Conservation (phyloP, 2,113 vertebrate genomes). For the Lates calcarifer region DNA sequence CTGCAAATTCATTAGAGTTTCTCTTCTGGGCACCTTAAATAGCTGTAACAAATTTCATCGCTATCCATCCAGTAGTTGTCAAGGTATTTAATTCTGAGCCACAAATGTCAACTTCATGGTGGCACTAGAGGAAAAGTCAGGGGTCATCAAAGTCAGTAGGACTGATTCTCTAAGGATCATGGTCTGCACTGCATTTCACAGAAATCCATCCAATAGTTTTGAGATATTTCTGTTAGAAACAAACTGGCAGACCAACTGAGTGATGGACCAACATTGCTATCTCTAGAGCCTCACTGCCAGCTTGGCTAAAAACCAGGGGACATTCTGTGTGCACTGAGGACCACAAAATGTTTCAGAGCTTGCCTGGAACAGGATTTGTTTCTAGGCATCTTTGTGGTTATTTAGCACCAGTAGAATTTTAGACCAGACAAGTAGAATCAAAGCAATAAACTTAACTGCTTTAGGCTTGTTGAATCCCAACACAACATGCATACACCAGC, state of each 20-base stretch:
- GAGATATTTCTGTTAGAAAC: not conserved
- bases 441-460: constrained; percentile 3
- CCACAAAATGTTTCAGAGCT: not conserved
- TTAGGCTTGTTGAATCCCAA: not conserved
- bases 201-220: not conserved
- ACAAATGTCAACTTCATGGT: not conserved
- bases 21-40: not conserved
- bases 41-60: not conserved
- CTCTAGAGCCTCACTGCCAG: not conserved
- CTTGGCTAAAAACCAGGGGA: not conserved
- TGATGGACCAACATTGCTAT: not conserved
- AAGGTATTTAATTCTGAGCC: too few relatives aligned
- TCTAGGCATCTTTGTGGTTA: not conserved
- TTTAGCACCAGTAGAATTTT: not conserved
- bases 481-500: not conserved
- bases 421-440: constrained; percentile 11
- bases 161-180: not conserved
- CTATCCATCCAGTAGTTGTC: too few relatives aligned
- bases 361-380: not conserved
- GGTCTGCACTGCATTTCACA: not conserved
- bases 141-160: not conserved
- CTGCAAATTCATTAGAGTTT: not conserved
- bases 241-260: not conserved
- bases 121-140: not conserved
- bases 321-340: not conserved